Conservation (phyloP, 2,113 vertebrate genomes). For the Kryptolebias marmoratus region DNA sequence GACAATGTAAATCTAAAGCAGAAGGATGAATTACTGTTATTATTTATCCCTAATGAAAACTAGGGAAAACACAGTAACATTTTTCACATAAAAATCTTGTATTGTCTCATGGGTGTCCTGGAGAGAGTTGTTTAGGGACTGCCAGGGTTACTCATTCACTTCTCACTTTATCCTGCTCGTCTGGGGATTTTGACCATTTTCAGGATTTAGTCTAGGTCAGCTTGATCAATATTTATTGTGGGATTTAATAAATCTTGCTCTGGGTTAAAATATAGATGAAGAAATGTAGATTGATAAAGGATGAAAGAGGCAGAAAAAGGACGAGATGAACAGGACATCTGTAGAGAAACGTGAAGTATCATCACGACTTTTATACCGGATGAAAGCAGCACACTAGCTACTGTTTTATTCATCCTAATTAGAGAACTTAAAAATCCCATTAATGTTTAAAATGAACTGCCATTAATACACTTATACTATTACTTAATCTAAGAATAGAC, state of each 20-base stretch:
- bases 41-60: background rate
- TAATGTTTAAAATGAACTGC: constrained; percentile 64
- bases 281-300: constrained; percentile 41
- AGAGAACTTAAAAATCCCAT: constrained; percentile 69
- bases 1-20: constrained; percentile 90
- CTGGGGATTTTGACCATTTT: constrained; percentile 44
- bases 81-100: constrained; percentile 26
- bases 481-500: constrained; percentile 56
- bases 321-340: constrained; percentile 30
- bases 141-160: constrained; percentile 38
- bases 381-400: constrained; percentile 24
- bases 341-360: background rate
- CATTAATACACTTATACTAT: constrained; percentile 64
- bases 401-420: constrained; percentile 61
- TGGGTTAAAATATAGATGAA: background rate
- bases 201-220: constrained; percentile 38
- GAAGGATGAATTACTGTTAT: background rate
- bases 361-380: background rate
- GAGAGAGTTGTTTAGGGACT: constrained; percentile 32
- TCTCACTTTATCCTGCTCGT: constrained; percentile 13
- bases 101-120: constrained; percentile 34
- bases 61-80: constrained; percentile 5
- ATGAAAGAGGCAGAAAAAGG: constrained; percentile 35
- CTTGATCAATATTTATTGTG: constrained; percentile 27
- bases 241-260: constrained; percentile 17